phyloP scores from a whole-genome alignment of 2,888 invertebrate genomes.

The Trichogramma evanescens region DNA sequence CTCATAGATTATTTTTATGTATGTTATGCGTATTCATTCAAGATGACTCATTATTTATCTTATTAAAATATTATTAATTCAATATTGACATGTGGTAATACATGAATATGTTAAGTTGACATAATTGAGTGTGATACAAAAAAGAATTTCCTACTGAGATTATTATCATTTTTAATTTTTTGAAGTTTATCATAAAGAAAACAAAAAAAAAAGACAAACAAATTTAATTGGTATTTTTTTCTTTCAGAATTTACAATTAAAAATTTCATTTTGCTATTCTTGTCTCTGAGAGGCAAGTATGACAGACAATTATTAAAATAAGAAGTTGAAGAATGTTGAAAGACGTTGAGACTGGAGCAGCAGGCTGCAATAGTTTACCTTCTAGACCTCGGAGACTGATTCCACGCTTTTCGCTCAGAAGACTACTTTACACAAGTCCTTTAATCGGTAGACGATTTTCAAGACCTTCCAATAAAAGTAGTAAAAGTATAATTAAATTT shows the following conservation, averaged over 20 bases:
- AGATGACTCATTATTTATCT: too few relatives aligned
- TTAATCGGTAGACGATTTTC: conserved; percentile 59
- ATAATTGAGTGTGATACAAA: too few relatives aligned
- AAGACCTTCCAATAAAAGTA: conserved; percentile 35
- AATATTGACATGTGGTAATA: too few relatives aligned
- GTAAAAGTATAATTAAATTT: conserved; percentile 33
- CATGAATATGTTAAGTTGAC: too few relatives aligned
- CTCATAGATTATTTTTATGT: too few relatives aligned
- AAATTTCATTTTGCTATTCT: neutral
- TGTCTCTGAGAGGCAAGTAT: conserved; percentile 21
- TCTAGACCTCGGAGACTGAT: conserved; percentile 41
- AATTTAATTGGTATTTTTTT: neutral
- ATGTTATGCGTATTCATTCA: too few relatives aligned
- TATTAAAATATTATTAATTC: too few relatives aligned
- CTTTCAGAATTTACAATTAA: conserved; percentile 7
- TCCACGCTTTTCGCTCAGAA: conserved; percentile 61
- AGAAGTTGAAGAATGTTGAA: conserved; percentile 37
- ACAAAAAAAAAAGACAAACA: too few relatives aligned
- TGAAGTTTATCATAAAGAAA: too few relatives aligned
- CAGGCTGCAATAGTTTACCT: conserved; percentile 38
- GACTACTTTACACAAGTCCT: conserved; percentile 65
- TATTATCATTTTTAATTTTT: too few relatives aligned
- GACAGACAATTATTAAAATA: conserved; percentile 17
- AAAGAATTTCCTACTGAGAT: too few relatives aligned
- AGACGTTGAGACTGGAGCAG: conserved; percentile 39